Evolutionary conservation across 2,888 invertebrate species (phyloP), one percentile per base, ranked within the genome.

Genomic region (Oxyteleia sp.): DNA sequence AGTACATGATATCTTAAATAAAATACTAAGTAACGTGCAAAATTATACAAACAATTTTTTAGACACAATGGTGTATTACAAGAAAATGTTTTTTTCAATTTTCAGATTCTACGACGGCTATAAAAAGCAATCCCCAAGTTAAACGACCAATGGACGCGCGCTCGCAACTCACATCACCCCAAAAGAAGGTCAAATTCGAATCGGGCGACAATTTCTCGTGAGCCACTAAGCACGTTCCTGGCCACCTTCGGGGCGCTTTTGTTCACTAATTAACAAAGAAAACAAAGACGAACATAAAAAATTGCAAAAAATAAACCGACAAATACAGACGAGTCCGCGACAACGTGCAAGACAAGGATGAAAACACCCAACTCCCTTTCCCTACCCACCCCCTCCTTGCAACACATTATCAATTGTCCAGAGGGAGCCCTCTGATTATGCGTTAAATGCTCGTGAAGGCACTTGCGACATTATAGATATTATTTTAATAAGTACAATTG

Each of bases 181-280:
- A 91, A 84, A 93, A 93, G 85, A 92, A 93, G 88, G 88, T 92
- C 69, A 93, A 93, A 87, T 87, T 90, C 74, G 93, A 93, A 76
- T 78, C 90, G 83, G 89, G 91, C 86, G 93, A 93, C 86, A 92
- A 90, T 85, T 93, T 91, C 85, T 93, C 92, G 92, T 93, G 93
- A 93, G 90, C 88, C 86, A 84, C 55, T 88, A 83, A 83, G 82
- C 15, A 61, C 26, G 63, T 63, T 64, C 45, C 57, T 74, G 57
- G 61, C 45, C 49, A 79, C 45, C 26, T 59, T 66, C 13, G 49
- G 69, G 74, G 49, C 59, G 72, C 53, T 69, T 75, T 61, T 71
- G 75, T 80, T 74, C 69, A 71, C 43, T 64, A 82, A 63, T 66
- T 78, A 51, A 23, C 63, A 63, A 15, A 55, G 4, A 41, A n/a